Conservation (phyloP, 2,797 vertebrate genomes). For the Sphaeramia orbicularis region DNA sequence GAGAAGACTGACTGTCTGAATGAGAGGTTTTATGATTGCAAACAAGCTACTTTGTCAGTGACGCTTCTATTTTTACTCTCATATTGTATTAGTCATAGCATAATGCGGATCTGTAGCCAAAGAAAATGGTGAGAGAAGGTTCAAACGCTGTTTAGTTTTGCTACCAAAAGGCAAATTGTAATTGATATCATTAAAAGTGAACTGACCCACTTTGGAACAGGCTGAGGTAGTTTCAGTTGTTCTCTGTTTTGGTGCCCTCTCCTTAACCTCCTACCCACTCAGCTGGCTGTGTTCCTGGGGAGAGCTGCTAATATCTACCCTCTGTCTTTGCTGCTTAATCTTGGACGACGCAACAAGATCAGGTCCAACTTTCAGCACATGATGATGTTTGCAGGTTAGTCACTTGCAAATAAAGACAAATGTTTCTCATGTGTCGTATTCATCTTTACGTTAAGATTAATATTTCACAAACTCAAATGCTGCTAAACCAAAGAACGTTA, state of each 20-base stretch:
- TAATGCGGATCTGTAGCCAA: background rate
- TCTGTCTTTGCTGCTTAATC: slow-evolving; percentile 95
- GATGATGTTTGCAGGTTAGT: slow-evolving; percentile 97
- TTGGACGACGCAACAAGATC: slow-evolving; percentile 96
- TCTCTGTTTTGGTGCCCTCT: slow-evolving; percentile 15
- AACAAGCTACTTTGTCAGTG: too few relatives aligned
- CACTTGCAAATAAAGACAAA: too few relatives aligned
- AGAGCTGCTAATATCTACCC: slow-evolving; percentile 98
- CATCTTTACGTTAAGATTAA: too few relatives aligned
- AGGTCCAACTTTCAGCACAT: slow-evolving; percentile 95
- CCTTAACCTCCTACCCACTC: slow-evolving; percentile 68
- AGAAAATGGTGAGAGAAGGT: background rate
- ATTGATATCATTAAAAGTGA: slow-evolving; percentile 10
- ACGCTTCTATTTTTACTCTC: too few relatives aligned
- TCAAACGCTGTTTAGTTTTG: background rate
- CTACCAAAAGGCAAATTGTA: background rate
- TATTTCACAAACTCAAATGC: too few relatives aligned
- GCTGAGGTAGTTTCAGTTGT: slow-evolving; percentile 2
- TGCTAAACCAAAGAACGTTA: too few relatives aligned
- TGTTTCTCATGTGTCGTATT: slow-evolving; percentile 40
- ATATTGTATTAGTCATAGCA: too few relatives aligned
- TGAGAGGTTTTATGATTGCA: too few relatives aligned
- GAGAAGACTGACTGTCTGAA: too few relatives aligned
- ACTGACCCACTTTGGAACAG: background rate
- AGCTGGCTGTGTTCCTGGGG: slow-evolving; percentile 97